phyloP scores from a whole-genome alignment of 2,888 invertebrate genomes.

The Arrhopalites spinosus region DNA sequence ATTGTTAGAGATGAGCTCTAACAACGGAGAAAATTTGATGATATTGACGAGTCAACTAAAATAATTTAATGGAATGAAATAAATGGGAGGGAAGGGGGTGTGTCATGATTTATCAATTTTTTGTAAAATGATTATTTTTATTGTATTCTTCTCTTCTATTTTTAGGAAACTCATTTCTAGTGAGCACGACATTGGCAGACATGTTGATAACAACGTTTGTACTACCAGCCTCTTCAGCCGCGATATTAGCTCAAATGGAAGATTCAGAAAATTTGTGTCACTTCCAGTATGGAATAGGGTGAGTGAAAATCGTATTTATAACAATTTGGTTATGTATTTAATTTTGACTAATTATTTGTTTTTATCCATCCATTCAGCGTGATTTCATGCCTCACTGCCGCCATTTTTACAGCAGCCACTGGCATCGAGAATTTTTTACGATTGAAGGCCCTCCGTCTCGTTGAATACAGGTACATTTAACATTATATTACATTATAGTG shows the following conservation, averaged over 20 bases:
- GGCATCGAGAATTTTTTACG: conserved; percentile 55
- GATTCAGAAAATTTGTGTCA: conserved; percentile 59
- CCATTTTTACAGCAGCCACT: conserved; percentile 49
- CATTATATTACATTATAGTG: too few relatives aligned
- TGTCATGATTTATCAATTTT: not conserved
- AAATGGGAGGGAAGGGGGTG: too few relatives aligned
- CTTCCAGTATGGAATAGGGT: conserved; percentile 60
- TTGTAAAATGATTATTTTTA: not conserved
- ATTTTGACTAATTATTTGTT: too few relatives aligned
- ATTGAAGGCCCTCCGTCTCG: conserved; percentile 44
- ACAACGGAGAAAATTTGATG: too few relatives aligned
- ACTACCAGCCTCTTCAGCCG: conserved; percentile 72
- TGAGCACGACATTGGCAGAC: conserved; percentile 74
- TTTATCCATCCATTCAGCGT: too few relatives aligned
- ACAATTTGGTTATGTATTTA: too few relatives aligned
- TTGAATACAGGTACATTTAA: too few relatives aligned
- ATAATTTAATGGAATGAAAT: too few relatives aligned
- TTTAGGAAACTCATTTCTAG: conserved; percentile 71
- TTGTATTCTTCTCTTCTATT: conserved; percentile 33
- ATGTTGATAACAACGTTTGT: conserved; percentile 71
- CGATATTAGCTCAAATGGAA: conserved; percentile 66
- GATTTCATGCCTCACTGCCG: conserved; percentile 53
- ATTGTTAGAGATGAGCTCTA: too few relatives aligned
- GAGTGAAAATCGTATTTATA: too few relatives aligned
- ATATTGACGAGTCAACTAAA: too few relatives aligned